phyloP scores from a whole-genome alignment of 2,888 invertebrate genomes.

The Andrena marginata region DNA sequence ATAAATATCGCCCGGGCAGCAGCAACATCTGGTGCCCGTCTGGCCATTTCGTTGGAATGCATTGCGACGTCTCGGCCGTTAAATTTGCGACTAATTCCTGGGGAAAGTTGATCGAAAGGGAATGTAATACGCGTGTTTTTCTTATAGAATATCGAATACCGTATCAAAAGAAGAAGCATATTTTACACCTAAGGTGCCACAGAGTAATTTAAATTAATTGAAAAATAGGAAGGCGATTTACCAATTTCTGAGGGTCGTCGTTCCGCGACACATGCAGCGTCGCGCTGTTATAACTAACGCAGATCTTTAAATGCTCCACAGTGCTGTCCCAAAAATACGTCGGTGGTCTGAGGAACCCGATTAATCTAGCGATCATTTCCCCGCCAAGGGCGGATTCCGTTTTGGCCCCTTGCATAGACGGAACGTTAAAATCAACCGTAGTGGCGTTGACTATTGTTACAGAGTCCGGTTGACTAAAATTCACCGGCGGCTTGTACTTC shows the following conservation, averaged over 20 bases:
- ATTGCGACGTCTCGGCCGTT: constrained; percentile 90
- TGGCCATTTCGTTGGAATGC: constrained; percentile 90
- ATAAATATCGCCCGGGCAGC: constrained; percentile 88
- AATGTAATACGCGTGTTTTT: not conserved
- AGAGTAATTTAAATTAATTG: constrained; percentile 12
- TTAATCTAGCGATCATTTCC: constrained; percentile 91
- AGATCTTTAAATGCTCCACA: constrained; percentile 90
- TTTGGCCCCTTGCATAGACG: constrained; percentile 89
- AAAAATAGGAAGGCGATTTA: constrained; percentile 49
- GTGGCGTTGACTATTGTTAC: constrained; percentile 95
- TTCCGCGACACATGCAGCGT: constrained; percentile 86
- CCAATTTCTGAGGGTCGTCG: constrained; percentile 78
- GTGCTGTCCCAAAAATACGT: constrained; percentile 89
- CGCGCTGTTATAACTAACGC: constrained; percentile 92
- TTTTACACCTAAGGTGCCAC: not conserved
- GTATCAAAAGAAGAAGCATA: not conserved
- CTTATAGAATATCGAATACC: not conserved
- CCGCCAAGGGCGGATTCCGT: constrained; percentile 90
- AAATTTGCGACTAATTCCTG: constrained; percentile 88
- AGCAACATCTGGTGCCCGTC: constrained; percentile 84
- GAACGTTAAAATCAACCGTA: constrained; percentile 91
- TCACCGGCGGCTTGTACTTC: constrained; percentile 94
- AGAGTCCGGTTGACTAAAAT: constrained; percentile 95
- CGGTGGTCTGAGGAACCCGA: constrained; percentile 94
- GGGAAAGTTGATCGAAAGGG: constrained; percentile 15